phyloP scores from a whole-genome alignment of 2,888 invertebrate species.

The Tachystola acroxantha region DNA sequence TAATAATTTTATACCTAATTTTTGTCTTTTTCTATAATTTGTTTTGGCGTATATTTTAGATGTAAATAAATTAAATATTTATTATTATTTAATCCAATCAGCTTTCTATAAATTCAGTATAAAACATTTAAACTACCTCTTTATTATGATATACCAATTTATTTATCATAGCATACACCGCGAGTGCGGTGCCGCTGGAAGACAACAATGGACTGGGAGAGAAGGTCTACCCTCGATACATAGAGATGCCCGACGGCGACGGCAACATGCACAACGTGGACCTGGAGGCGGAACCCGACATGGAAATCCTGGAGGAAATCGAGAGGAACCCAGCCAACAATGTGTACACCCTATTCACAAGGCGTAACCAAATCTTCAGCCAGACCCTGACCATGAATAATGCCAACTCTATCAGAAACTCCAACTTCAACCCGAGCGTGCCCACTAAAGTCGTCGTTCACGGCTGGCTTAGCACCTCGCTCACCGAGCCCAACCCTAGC shows the following conservation, averaged over 20 bases:
- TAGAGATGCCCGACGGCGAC: conserved; percentile 33
- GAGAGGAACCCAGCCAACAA: conserved; percentile 32
- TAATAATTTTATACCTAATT: no score
- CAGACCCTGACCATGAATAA: conserved; percentile 34
- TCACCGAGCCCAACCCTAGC: conserved; percentile 22
- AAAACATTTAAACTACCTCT: no score
- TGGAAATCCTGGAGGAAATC: conserved; percentile 26
- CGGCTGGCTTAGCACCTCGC: conserved; percentile 38
- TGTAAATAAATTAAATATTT: no score
- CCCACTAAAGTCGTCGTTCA: conserved; percentile 39
- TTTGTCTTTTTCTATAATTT: no score
- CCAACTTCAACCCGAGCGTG: conserved; percentile 32
- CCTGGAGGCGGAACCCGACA: conserved; percentile 31
- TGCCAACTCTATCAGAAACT: conserved; percentile 27
- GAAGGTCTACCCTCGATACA: conserved; percentile 25
- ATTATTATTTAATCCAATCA: no score
- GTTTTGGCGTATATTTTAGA: no score
- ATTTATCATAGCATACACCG: conserved; percentile 24
- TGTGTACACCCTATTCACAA: conserved; percentile 35
- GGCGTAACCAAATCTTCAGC: conserved; percentile 15
- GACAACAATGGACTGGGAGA: conserved; percentile 14
- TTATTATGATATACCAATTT: no score
- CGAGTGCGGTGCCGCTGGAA: conserved; percentile 24
- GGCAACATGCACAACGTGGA: conserved; percentile 32
- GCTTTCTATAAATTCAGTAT: no score